Conservation (phyloP, 2,888 invertebrate species). For the Epiblema foenella region DNA sequence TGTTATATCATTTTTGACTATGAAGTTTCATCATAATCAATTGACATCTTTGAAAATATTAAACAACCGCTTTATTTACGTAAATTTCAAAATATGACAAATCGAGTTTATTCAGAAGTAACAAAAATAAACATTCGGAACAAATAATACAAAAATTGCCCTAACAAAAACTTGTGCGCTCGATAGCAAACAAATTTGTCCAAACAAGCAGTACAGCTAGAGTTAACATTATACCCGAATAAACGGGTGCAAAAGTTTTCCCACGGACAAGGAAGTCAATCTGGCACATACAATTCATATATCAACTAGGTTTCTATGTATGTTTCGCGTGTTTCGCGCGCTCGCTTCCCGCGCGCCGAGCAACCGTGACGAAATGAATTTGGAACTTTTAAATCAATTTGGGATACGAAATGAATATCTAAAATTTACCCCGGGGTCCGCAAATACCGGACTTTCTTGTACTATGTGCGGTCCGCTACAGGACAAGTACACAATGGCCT, state of each 20-base stretch:
- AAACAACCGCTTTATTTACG: no score
- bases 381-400: background rate
- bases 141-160: background rate
- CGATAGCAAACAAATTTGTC: slow-evolving; percentile 13
- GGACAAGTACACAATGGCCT: slow-evolving; percentile 26
- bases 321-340: background rate
- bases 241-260: slow-evolving; percentile 29
- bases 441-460: slow-evolving; percentile 17
- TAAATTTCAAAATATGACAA: background rate
- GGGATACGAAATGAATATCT: background rate
- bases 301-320: background rate
- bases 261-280: slow-evolving; percentile 9
- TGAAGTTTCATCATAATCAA: no score
- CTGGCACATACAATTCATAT: background rate
- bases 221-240: slow-evolving; percentile 22
- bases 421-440: background rate
- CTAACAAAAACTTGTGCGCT: background rate
- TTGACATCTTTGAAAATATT: no score
- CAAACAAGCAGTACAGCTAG: slow-evolving; percentile 14
- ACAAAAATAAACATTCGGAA: background rate
- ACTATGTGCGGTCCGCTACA: slow-evolving; percentile 21
- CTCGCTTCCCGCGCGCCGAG: background rate
- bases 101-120: background rate
- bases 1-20: no score
- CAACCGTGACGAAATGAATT: background rate